Conservation (phyloP, 1,140 invertebrate genomes). For the Bombus difficillimus region DNA sequence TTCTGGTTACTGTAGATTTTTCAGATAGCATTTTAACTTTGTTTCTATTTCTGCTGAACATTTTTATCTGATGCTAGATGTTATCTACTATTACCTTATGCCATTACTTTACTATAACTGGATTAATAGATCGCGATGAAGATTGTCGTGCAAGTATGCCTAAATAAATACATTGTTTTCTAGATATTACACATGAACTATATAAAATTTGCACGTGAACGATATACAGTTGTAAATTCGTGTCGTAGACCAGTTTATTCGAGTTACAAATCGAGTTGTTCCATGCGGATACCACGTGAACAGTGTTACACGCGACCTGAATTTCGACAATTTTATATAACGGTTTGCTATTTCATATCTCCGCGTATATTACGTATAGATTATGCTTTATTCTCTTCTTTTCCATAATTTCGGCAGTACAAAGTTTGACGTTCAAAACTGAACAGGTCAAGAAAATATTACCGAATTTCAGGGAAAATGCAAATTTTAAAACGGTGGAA, state of each 20-base stretch:
- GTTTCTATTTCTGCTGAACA: too few relatives aligned
- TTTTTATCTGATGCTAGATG: too few relatives aligned
- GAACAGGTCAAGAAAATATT: not conserved
- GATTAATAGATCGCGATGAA: too few relatives aligned
- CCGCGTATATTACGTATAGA: not conserved
- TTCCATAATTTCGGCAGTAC: not conserved
- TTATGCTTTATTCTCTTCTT: not conserved
- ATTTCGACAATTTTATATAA: constrained; percentile 22
- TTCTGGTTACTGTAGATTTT: too few relatives aligned
- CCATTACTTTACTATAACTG: not conserved
- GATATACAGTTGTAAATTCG: not conserved
- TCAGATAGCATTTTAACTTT: too few relatives aligned
- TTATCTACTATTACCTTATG: not conserved
- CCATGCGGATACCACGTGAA: constrained; percentile 6
- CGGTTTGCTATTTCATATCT: not conserved
- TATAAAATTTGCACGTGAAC: not conserved
- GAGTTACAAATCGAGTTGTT: not conserved
- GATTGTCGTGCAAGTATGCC: too few relatives aligned
- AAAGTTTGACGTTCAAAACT: not conserved
- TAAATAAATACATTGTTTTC: not conserved
- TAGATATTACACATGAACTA: too few relatives aligned
- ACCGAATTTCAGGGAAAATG: not conserved
- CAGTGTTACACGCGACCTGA: constrained; percentile 20
- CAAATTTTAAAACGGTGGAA: not conserved
- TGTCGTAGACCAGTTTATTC: constrained; percentile 8